These are phyloP conservation scores for Drosophila putrida DNA, from an alignment of 2,888 invertebrate species.

Conservation along the genomic window DNA sequence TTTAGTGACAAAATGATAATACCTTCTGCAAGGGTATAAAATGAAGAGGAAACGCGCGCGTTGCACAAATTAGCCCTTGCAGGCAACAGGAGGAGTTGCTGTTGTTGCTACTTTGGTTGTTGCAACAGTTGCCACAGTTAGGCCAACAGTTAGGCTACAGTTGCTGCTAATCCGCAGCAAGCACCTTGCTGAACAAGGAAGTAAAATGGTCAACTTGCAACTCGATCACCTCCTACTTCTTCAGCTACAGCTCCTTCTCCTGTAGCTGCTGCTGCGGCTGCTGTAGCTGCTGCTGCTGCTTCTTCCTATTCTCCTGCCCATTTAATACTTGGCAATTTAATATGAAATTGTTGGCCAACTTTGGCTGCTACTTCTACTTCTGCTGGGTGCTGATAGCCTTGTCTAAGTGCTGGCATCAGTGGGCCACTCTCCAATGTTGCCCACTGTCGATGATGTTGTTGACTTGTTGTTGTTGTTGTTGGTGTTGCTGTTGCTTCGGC, in stretches of 20 bases:
- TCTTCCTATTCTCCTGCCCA: conserved; percentile 58
- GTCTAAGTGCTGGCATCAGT: conserved; percentile 82
- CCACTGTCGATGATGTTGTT: conserved; percentile 64
- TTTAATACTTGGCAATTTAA: conserved; percentile 83
- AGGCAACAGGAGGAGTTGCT: conserved; percentile 60
- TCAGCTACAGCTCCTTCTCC: background rate
- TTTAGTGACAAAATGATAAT: background rate
- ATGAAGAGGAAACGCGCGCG: conserved; percentile 33
- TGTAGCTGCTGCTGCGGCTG: conserved; percentile 1
- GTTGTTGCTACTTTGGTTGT: conserved; percentile 19
- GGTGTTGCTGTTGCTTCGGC: conserved; percentile 47
- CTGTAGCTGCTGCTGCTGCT: conserved; percentile 29
- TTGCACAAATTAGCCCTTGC: conserved; percentile 81
- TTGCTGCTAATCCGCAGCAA: conserved; percentile 68
- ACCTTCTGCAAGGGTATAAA: conserved; percentile 4
- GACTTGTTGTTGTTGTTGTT: conserved; percentile 4
- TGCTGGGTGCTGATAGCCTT: conserved; percentile 78
- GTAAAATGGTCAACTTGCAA: conserved; percentile 56
- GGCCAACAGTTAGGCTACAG: conserved; percentile 23
- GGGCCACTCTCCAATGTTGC: conserved; percentile 36
- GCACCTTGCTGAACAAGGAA: conserved; percentile 80
- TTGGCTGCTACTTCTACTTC: conserved; percentile 49
- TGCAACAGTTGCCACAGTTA: conserved; percentile 36
- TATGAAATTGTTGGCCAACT: conserved; percentile 82
- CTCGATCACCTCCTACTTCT: conserved; percentile 13